Conservation (phyloP, 2,888 invertebrate species). For the Belgica antarctica region DNA sequence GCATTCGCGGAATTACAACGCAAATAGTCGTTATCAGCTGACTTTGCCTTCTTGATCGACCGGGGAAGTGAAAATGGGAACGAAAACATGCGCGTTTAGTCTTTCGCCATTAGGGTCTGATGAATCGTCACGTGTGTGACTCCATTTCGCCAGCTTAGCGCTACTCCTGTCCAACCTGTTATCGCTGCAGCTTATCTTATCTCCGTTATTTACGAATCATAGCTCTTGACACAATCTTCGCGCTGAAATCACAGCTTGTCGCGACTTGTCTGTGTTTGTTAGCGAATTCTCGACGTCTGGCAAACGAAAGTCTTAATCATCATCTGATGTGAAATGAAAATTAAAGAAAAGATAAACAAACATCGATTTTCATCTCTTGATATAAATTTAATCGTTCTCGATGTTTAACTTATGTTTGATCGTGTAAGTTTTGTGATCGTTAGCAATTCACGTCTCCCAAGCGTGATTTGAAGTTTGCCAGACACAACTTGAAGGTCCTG, state of each 20-base stretch:
- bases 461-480: too few species aligned
- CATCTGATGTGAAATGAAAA: background rate
- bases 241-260: background rate
- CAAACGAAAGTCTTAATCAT: background rate
- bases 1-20: too few species aligned
- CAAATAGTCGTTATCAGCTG: too few species aligned
- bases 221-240: background rate
- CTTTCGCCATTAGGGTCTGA: too few species aligned
- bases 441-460: too few species aligned
- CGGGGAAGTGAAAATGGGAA: too few species aligned
- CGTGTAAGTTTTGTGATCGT: background rate
- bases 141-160: background rate
- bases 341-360: background rate
- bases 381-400: background rate
- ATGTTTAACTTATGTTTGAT: background rate
- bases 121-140: background rate
- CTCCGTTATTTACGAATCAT: background rate
- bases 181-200: background rate
- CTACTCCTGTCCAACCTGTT: background rate
- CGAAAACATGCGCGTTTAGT: too few species aligned
- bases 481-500: too few species aligned
- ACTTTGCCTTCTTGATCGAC: too few species aligned
- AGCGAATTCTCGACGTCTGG: background rate
- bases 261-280: too few species aligned
- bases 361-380: conserved; percentile 2